Evolutionary conservation across 2,888 invertebrate genomes (phyloP), one percentile per base, ranked within the genome.

Genomic region (Sesia apiformis): DNA sequence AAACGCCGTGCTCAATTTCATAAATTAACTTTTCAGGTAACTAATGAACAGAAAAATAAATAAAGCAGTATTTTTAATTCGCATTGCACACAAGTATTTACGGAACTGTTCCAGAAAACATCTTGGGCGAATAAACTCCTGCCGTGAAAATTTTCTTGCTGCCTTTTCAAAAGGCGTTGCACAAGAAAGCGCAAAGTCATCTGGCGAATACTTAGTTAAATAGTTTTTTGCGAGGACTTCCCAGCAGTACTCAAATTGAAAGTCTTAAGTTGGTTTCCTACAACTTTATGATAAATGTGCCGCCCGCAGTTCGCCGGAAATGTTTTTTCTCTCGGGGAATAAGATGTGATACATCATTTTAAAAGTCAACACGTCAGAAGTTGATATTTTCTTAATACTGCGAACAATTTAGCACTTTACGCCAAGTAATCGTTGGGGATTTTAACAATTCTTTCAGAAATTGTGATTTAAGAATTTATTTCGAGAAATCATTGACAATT

Each of bases 111-210:
- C 23, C 23, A 23, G 23, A 23, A 23, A 23, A 23, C 23, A 53
- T 59, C 57, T 59, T 56, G 54, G 55, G n/a, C 58, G 57, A 49
- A 61, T 60, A 57, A 65, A 61, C 61, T 52, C 46, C 53, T 57
- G 38, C 53, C 23, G 8, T 57, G 54, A 49, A 59, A 65, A 64
- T 55, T 62, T 53, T 57, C 59, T 49, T 57, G 46, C 55, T 60
- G 56, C 57, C 56, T 62, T 63, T 66, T 64, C 58, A 63, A 62
- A 63, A 59, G 55, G 4, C 50, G 52, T 46, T 61, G 58, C 62
- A 61, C 52, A 50, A 55, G 56, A 63, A 64, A 60, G 60, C 60
- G 60, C 60, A 59, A 66, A 65, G 62, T 63, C 62, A 56, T 65
- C 57, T 53, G n/a, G 8, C 8, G 62, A 67, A 59, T 65, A 55